Base-by-base conservation (phyloP, 2,113 vertebrate genomes). In the Passer montanus region DNA sequence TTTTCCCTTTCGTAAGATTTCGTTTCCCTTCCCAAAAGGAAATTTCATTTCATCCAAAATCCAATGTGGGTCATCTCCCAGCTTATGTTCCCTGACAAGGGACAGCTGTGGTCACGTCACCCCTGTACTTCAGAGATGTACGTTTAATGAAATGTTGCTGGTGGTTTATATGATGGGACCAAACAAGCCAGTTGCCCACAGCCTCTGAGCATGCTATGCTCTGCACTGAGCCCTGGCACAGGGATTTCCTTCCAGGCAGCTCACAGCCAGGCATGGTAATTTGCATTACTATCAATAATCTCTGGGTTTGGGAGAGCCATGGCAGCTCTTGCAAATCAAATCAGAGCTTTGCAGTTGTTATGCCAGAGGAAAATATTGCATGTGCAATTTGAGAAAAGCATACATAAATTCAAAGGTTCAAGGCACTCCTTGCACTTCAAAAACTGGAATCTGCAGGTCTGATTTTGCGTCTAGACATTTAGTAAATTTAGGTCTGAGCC, bases 11-110 rank as follows among this genome's bases (percentile, higher is more conserved):
- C 16, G 43, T 16, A 43, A 43, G 16, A 43, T 43, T 43, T 17
- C 2, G 15, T 43, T 43, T 43, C 43, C 43, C 43, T 43, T 43
- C 16, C 43, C 16, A 17, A 43, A 56, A 56, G 3, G 19, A 56
- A 33, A 21, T 33, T 21, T 21, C 5, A 33, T 56, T 56, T 33
- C 12, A 33, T 79, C 60, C n/a, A 31, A 49, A 68, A 39, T 49
- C 24, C 6, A 2, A 21, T 15, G 35, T 0, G 0, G n/a, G 15
- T 60, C 31, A 64, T 46, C 9, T 81, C 56, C 64, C 43, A 50
- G 7, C 18, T 77, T 49, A 22, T 2, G 1, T 49, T 53, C 33
- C 47, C 30, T 80, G 59, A 39, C 8, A 46, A 39, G 26, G 28
- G 9, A 76, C 5, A 23, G 30, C 30, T 80, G 28, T 33, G 30